Evolutionary conservation across 2,113 vertebrate genomes (phyloP).

Genomic region (Syngnathoides biaculeatus): DNA sequence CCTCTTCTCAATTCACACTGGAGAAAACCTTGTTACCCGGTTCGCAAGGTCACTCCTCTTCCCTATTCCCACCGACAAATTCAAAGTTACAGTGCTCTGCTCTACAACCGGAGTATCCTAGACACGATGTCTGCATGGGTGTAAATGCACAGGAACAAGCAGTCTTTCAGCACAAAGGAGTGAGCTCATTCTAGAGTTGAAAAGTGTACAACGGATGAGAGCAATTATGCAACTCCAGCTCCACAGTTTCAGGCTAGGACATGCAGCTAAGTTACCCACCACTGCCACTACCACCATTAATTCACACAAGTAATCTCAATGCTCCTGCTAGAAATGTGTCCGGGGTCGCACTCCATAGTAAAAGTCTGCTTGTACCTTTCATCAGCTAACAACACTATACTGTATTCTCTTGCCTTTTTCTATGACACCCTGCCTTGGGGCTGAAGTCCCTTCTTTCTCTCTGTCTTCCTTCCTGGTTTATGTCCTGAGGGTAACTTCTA

Average conservation of each 20-base stretch:
- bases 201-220: constrained; percentile 55
- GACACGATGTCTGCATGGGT: constrained; percentile 18
- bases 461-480: constrained; percentile 46
- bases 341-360: constrained; percentile 7
- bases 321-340: not conserved
- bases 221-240: constrained; percentile 59
- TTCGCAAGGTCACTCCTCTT: constrained; percentile 58
- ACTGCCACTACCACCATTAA: constrained; percentile 8
- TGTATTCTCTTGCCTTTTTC: constrained; percentile 33
- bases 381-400: constrained; percentile 27
- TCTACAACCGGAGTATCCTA: constrained; percentile 14
- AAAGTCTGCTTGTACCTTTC: constrained; percentile 54
- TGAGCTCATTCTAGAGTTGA: constrained; percentile 63
- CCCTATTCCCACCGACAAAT: constrained; percentile 53
- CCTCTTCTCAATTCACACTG: constrained; percentile 57
- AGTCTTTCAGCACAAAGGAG: constrained; percentile 26
- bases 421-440: constrained; percentile 21
- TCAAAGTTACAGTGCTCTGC: constrained; percentile 18
- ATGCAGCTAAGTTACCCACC: constrained; percentile 42
- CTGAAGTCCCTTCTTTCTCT: constrained; percentile 31
- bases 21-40: constrained; percentile 61
- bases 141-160: constrained; percentile 23
- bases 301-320: constrained; percentile 9
- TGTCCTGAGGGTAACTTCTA: constrained; percentile 66
- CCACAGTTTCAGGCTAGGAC: constrained; percentile 51